phyloP scores from a whole-genome alignment of 1,140 invertebrate species.

The Drosophila micromelanica region DNA sequence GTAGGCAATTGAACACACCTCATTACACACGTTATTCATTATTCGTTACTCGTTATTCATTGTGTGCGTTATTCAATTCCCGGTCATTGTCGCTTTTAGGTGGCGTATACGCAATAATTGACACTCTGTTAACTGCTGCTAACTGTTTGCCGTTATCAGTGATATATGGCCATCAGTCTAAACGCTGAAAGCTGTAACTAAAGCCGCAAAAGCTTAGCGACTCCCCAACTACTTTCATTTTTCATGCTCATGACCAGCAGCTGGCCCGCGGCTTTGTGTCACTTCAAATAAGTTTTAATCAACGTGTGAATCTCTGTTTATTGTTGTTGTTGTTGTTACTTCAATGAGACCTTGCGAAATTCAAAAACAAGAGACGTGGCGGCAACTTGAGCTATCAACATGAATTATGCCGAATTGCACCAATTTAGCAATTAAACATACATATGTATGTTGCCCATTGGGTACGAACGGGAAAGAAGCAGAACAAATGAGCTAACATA shows the following conservation, averaged over 20 bases:
- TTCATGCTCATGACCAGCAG: constrained; percentile 47
- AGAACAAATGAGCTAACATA: constrained; percentile 59
- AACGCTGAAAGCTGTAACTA: not conserved
- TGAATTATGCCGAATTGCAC: constrained; percentile 80
- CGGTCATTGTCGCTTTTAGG: constrained; percentile 28
- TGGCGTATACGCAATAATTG: constrained; percentile 69
- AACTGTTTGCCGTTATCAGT: constrained; percentile 52
- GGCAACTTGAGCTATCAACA: constrained; percentile 48
- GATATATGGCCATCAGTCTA: constrained; percentile 20
- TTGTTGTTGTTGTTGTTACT: constrained; percentile 28
- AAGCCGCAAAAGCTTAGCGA: constrained; percentile 2
- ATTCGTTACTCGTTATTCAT: constrained; percentile 22
- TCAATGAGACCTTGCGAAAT: constrained; percentile 66
- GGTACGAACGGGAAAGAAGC: constrained; percentile 45
- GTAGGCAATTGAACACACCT: constrained; percentile 8
- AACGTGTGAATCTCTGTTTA: constrained; percentile 66
- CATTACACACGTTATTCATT: constrained; percentile 15
- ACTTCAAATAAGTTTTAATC: constrained; percentile 58
- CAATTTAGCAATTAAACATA: constrained; percentile 81
- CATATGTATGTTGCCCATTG: constrained; percentile 55
- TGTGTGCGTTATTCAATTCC: constrained; percentile 16
- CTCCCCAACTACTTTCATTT: constrained; percentile 61
- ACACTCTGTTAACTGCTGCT: constrained; percentile 34
- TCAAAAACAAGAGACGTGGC: constrained; percentile 15
- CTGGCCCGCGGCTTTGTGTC: constrained; percentile 40